phyloP scores from a whole-genome alignment of 2,888 invertebrate species.

The Drosophila peninsularis region DNA sequence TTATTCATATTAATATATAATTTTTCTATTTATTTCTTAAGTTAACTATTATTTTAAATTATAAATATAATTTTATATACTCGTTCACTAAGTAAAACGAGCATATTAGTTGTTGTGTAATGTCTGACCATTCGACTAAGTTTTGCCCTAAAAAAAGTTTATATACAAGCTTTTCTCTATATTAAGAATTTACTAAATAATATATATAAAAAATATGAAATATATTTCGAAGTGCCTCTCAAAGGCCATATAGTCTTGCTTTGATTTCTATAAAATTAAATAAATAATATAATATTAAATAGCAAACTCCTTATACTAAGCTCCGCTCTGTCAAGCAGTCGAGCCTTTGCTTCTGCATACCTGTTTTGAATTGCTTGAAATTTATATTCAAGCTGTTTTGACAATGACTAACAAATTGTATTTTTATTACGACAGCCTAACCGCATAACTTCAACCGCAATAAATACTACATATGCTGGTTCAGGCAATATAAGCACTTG shows the following conservation, averaged over 20 bases:
- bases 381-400: neutral
- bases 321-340: neutral
- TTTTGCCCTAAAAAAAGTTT: too few species aligned
- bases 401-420: slow-evolving; percentile 3
- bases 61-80: too few species aligned
- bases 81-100: too few species aligned
- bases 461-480: neutral
- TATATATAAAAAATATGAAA: neutral
- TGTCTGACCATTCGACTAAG: too few species aligned
- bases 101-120: too few species aligned
- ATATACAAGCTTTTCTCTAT: too few species aligned
- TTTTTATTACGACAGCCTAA: slow-evolving; percentile 3
- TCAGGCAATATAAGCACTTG: neutral
- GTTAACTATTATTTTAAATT: too few species aligned
- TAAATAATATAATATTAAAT: neutral
- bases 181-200: too few species aligned
- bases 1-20: neutral
- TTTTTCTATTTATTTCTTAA: neutral
- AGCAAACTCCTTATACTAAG: neutral
- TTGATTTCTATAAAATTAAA: neutral
- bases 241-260: neutral
- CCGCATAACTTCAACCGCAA: neutral
- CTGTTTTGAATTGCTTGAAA: neutral
- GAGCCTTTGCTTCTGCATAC: neutral
- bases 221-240: neutral